phyloP scores from a whole-genome alignment of 2,797 vertebrate species.

The Simalia tracyae region DNA sequence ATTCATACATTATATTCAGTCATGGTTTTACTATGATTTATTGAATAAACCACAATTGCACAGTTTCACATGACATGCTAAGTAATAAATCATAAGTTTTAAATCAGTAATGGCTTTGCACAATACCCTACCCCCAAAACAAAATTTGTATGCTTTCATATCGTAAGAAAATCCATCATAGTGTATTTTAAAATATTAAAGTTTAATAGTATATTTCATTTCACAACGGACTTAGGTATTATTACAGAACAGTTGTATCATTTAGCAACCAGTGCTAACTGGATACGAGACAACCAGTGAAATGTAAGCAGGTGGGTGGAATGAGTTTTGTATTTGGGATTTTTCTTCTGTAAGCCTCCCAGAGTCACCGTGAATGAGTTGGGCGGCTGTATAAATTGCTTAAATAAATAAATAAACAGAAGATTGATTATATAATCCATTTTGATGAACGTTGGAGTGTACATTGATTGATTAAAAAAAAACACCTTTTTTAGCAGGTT shows the following conservation, averaged over 20 bases:
- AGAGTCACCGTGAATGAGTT: too few relatives aligned
- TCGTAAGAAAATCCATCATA: not conserved
- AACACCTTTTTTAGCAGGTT: not conserved
- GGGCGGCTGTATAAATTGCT: too few relatives aligned
- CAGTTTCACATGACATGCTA: not conserved
- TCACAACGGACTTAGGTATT: not conserved
- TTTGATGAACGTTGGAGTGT: not conserved
- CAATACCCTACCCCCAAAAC: not conserved
- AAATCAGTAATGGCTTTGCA: not conserved
- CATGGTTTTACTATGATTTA: not conserved
- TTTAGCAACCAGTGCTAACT: not conserved
- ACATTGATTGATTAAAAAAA: not conserved
- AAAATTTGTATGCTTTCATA: not conserved
- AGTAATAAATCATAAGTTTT: not conserved
- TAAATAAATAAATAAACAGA: not conserved
- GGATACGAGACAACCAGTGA: not conserved
- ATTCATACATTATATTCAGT: not conserved
- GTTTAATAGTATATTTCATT: not conserved
- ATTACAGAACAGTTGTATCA: not conserved
- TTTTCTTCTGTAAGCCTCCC: too few relatives aligned
- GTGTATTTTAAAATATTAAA: not conserved
- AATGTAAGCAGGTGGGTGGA: not conserved
- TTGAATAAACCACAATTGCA: not conserved
- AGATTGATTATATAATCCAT: not conserved
- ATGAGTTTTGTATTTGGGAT: too few relatives aligned